A percentile compares a stretch with the other conserved stretches of the same genome.
Conservation (phyloP, 2,797 vertebrate genomes). For the Oreonectes daqikongensis region DNA sequence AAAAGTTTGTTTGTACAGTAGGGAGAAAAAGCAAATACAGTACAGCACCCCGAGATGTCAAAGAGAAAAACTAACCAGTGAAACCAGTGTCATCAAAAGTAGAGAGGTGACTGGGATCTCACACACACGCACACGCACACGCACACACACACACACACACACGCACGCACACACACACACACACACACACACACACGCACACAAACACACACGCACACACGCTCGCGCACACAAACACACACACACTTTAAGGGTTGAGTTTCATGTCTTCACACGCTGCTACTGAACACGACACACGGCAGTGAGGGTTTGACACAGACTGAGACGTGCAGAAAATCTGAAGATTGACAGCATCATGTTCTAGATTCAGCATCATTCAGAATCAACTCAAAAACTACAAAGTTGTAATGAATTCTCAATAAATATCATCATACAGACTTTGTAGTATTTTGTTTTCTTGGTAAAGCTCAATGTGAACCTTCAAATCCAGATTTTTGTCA, state of each 20-base stretch:
- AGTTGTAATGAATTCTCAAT: too few relatives aligned
- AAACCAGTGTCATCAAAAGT: slow-evolving; percentile 15
- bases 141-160: too few relatives aligned
- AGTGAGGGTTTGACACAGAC: neutral
- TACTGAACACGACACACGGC: neutral
- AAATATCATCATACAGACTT: too few relatives aligned
- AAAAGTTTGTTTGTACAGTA: slow-evolving; percentile 85
- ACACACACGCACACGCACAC: slow-evolving; percentile 53
- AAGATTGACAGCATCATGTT: neutral
- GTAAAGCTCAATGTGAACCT: too few relatives aligned
- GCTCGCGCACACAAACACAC: neutral
- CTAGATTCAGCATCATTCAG: neutral
- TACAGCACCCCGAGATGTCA: slow-evolving; percentile 87
- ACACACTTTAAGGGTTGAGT: neutral
- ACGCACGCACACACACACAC: too few relatives aligned
- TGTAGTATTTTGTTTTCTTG: too few relatives aligned
- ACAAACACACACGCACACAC: too few relatives aligned
- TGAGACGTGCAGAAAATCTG: neutral
- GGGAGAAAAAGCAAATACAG: slow-evolving; percentile 87
- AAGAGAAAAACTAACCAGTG: slow-evolving; percentile 54
- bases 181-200: neutral
- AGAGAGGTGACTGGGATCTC: slow-evolving; percentile 22
- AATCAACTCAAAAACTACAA: neutral
- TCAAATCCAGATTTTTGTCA: too few relatives aligned
- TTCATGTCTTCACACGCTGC: neutral